Percentiles rank a stretch among this genome's conserved stretches.
phyloP scores from a whole-genome alignment of 23 tunicate genomes.

The Diplosoma virens region DNA sequence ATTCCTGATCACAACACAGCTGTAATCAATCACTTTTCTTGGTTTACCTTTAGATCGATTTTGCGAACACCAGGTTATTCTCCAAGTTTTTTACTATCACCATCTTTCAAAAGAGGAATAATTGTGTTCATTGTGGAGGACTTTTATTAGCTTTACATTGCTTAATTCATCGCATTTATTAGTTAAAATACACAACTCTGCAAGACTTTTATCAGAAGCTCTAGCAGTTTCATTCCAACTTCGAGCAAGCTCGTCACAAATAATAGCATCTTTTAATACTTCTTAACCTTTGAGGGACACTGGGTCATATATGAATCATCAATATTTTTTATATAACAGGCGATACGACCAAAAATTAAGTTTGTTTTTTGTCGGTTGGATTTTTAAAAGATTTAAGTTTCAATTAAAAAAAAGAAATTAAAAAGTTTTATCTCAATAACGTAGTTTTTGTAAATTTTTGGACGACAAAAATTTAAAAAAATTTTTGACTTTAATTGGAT shows the following conservation, averaged over 20 bases:
- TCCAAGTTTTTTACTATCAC: slow-evolving; percentile 79
- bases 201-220: slow-evolving; percentile 94
- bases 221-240: slow-evolving; percentile 95
- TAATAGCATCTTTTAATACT: slow-evolving; percentile 78
- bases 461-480: too few relatives aligned
- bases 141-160: slow-evolving; percentile 87
- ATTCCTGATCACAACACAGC: too few relatives aligned
- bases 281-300: too few relatives aligned
- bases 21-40: slow-evolving; percentile 93
- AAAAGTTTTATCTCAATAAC: too few relatives aligned
- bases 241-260: slow-evolving; percentile 88
- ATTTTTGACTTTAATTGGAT: too few relatives aligned
- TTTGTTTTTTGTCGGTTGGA: too few relatives aligned
- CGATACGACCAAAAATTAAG: too few relatives aligned
- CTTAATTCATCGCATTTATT: slow-evolving; percentile 95
- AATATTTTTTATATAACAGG: too few relatives aligned
- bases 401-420: too few relatives aligned
- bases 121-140: slow-evolving; percentile 86
- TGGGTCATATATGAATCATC: too few relatives aligned
- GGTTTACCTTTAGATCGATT: slow-evolving; percentile 93
- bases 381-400: too few relatives aligned
- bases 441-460: too few relatives aligned
- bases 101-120: slow-evolving; percentile 77
- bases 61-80: slow-evolving; percentile 98
- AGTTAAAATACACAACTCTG: slow-evolving; percentile 92